Evolutionary conservation across 2,797 vertebrate species (phyloP).

Genomic region (Gymnothorax javanicus): DNA sequence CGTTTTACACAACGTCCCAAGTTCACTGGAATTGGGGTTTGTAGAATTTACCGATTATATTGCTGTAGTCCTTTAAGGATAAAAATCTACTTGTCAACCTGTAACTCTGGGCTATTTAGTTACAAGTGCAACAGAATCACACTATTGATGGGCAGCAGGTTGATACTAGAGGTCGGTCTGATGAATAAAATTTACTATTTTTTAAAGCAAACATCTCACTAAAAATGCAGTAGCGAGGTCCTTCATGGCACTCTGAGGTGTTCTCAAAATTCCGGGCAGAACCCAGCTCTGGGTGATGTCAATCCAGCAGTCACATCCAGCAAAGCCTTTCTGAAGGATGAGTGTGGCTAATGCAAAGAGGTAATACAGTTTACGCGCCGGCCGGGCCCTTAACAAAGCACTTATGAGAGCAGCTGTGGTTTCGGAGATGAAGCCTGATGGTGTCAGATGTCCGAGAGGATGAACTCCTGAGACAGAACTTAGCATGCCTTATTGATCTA

Average conservation of each 20-base stretch:
- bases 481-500: constrained; percentile 28
- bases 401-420: constrained; percentile 66
- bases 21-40: too few species aligned
- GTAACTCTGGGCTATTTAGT: too few species aligned
- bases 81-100: too few species aligned
- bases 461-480: constrained; percentile 20
- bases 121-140: too few species aligned
- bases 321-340: constrained; percentile 2
- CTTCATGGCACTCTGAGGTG: background rate
- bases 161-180: background rate
- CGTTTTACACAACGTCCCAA: too few species aligned
- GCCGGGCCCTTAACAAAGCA: constrained; percentile 64
- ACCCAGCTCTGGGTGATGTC: background rate
- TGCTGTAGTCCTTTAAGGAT: too few species aligned
- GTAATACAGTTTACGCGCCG: constrained; percentile 62
- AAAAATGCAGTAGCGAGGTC: background rate
- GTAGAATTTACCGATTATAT: too few species aligned
- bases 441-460: constrained; percentile 64
- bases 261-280: background rate
- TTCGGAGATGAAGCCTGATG: constrained; percentile 39
- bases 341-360: constrained; percentile 49
- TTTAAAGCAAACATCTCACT: too few species aligned
- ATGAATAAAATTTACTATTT: background rate
- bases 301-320: constrained; percentile 9
- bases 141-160: too few species aligned